Percentiles rank a stretch among this genome's conserved stretches.
Conservation (phyloP, 2,797 vertebrate species). For the Eutrigla gurnardus region DNA sequence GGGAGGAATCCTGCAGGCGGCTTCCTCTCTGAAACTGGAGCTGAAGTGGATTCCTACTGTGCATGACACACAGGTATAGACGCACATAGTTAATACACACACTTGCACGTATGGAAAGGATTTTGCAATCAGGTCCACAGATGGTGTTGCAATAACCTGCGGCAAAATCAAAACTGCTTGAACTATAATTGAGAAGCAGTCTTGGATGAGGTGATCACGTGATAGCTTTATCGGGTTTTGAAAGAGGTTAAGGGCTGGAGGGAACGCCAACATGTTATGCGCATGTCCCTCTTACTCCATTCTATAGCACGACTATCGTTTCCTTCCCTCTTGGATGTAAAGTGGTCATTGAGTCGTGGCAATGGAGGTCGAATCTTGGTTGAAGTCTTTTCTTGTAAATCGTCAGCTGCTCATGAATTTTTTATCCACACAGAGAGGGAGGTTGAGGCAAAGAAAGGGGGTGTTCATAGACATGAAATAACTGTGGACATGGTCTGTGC, state of each 20-base stretch:
- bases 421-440: slow-evolving; percentile 37
- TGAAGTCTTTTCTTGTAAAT: slow-evolving; percentile 51
- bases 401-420: slow-evolving; percentile 43
- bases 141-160: slow-evolving; percentile 13
- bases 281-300: slow-evolving; percentile 23
- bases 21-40: slow-evolving; percentile 52
- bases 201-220: not conserved
- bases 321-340: slow-evolving; percentile 29
- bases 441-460: slow-evolving; percentile 13
- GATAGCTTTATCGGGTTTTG: slow-evolving; percentile 24
- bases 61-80: slow-evolving; percentile 14
- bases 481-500: slow-evolving; percentile 27
- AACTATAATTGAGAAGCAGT: slow-evolving; percentile 6
- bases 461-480: slow-evolving; percentile 41
- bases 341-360: slow-evolving; percentile 34
- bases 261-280: slow-evolving; percentile 34
- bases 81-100: not conserved
- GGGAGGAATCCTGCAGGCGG: slow-evolving; percentile 49
- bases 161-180: slow-evolving; percentile 8
- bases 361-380: slow-evolving; percentile 39
- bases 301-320: slow-evolving; percentile 26
- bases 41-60: slow-evolving; percentile 25
- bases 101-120: slow-evolving; percentile 6
- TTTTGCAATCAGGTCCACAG: not conserved
- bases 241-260: slow-evolving; percentile 28